These are phyloP conservation scores for Acanthosepion lycidas DNA, from an alignment of 2,888 invertebrate genomes.

Conservation along the genomic window DNA sequence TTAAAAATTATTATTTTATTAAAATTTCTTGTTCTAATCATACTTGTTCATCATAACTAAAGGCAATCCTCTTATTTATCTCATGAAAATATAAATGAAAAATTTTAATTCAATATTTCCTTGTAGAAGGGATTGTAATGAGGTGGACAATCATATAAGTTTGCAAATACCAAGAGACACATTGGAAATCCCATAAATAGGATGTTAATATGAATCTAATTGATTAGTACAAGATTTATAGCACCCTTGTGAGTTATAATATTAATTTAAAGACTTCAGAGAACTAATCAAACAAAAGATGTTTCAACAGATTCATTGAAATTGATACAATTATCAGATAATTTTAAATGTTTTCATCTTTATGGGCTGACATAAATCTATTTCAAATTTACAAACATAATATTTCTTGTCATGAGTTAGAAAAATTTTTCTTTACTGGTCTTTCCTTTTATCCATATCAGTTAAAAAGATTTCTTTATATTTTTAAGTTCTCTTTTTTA, in stretches of 20 bases:
- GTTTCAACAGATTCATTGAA: neutral
- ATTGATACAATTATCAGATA: neutral
- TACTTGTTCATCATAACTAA: no score
- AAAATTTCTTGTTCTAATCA: no score
- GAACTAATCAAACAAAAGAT: neutral
- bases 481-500: no score
- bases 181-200: neutral
- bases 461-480: no score
- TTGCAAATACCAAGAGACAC: no score
- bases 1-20: no score
- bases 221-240: neutral
- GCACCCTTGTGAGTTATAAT: neutral
- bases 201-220: neutral
- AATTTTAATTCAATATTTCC: no score
- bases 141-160: no score
- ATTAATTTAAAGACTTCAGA: neutral
- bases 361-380: neutral
- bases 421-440: neutral
- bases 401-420: neutral
- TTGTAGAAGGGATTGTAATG: no score
- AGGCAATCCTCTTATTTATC: no score
- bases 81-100: no score
- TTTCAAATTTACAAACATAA: neutral
- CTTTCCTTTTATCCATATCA: no score
- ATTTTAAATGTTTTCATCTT: neutral